Percentiles rank a stretch among this genome's conserved stretches.
These are phyloP conservation scores for Troides oblongomaculatus DNA, from an alignment of 2,888 invertebrate species.

Conservation along the genomic window DNA sequence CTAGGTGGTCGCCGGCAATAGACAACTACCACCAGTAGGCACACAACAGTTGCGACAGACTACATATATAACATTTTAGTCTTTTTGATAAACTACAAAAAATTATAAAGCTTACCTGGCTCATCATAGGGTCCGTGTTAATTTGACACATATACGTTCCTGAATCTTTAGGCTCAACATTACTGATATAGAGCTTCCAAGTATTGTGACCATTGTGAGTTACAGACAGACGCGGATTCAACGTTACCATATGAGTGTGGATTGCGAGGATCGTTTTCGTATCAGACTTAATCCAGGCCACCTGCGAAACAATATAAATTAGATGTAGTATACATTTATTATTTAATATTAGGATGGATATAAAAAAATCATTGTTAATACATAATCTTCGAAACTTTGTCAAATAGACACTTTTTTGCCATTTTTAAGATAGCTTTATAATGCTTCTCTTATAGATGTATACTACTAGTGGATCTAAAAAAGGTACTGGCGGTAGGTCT, in stretches of 20 bases:
- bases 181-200: conserved; percentile 94
- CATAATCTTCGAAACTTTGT: neutral
- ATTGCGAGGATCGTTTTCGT: conserved; percentile 93
- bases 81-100: neutral
- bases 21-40: too few relatives aligned
- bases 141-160: conserved; percentile 97
- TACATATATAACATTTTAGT: neutral
- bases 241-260: conserved; percentile 93
- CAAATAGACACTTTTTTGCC: too few relatives aligned
- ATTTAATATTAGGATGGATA: too few relatives aligned
- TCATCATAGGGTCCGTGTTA: conserved; percentile 94
- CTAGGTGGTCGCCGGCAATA: too few relatives aligned
- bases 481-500: too few relatives aligned
- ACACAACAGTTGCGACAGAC: neutral
- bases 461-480: too few relatives aligned
- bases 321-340: too few relatives aligned
- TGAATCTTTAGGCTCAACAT: conserved; percentile 93
- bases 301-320: conserved; percentile 76
- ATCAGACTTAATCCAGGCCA: conserved; percentile 95
- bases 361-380: too few relatives aligned
- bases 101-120: conserved; percentile 82
- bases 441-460: too few relatives aligned
- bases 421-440: too few relatives aligned
- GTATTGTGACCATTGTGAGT: conserved; percentile 96
- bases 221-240: conserved; percentile 90